Conservation (phyloP, 2,888 invertebrate species). For the Andrena bucephala region DNA sequence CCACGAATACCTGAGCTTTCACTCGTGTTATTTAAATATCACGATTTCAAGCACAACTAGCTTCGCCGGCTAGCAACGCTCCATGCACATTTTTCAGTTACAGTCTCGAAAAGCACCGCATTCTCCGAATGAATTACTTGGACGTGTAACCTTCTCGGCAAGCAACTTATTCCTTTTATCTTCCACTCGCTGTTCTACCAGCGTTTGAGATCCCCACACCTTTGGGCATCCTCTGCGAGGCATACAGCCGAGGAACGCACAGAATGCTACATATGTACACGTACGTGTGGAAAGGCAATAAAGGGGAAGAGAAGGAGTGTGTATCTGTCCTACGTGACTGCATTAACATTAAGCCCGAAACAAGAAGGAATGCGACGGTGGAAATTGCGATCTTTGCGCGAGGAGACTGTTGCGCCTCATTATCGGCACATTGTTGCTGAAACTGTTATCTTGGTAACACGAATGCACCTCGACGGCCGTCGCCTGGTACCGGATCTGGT, state of each 20-base stretch:
- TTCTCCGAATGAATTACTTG: slow-evolving; percentile 2
- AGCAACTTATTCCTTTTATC: too few species aligned
- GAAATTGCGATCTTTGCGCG: not conserved
- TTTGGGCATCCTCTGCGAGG: not conserved
- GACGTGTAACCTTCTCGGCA: not conserved
- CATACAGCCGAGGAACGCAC: not conserved
- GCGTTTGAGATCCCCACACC: too few species aligned
- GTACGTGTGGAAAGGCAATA: slow-evolving; percentile 15
- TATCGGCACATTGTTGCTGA: slow-evolving; percentile 11
- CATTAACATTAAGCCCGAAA: slow-evolving; percentile 39
- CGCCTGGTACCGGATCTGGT: not conserved
- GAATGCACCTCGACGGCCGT: slow-evolving; percentile 3
- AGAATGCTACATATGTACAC: slow-evolving; percentile 1
- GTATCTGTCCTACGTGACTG: slow-evolving; percentile 39
- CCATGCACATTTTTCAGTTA: not conserved
- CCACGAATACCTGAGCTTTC: slow-evolving; percentile 42
- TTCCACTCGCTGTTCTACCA: too few species aligned
- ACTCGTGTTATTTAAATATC: slow-evolving; percentile 41
- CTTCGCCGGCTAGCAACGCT: not conserved
- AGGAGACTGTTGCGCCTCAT: slow-evolving; percentile 25
- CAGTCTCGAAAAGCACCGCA: not conserved
- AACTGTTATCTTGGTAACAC: slow-evolving; percentile 14
- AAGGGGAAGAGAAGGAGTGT: slow-evolving; percentile 29
- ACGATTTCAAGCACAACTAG: not conserved
- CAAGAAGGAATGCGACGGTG: slow-evolving; percentile 7